phyloP scores from a whole-genome alignment of 2,113 vertebrate genomes.

The Saccopteryx leptura region DNA sequence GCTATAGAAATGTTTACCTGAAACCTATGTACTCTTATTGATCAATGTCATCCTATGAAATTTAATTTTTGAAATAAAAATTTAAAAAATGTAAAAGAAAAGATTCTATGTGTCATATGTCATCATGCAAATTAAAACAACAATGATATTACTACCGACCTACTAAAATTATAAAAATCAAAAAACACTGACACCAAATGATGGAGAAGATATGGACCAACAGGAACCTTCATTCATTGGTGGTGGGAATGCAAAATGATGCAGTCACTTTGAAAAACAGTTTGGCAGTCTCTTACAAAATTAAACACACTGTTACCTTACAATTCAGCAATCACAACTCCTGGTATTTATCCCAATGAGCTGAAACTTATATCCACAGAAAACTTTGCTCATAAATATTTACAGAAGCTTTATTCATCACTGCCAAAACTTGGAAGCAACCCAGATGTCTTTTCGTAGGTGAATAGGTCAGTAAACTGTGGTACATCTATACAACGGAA shows the following conservation, averaged over 20 bases:
- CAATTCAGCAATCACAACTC: neutral
- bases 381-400: neutral
- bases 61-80: too few species aligned
- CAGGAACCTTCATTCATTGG: neutral
- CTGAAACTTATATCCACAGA: neutral
- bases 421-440: neutral
- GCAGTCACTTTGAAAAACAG: neutral
- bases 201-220: neutral
- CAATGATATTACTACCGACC: neutral
- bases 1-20: too few species aligned
- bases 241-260: neutral
- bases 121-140: neutral
- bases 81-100: neutral
- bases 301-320: neutral
- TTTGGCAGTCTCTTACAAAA: neutral
- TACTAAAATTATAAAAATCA: neutral
- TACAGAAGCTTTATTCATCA: neutral
- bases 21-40: too few species aligned
- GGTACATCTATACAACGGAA: neutral
- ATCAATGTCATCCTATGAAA: too few species aligned
- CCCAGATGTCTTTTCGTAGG: neutral
- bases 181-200: neutral
- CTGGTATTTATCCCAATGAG: neutral
- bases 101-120: neutral
- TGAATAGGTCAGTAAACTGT: neutral